These are phyloP conservation scores for Camponotus fellah DNA, from an alignment of 2,888 invertebrate genomes.

Conservation along the genomic window DNA sequence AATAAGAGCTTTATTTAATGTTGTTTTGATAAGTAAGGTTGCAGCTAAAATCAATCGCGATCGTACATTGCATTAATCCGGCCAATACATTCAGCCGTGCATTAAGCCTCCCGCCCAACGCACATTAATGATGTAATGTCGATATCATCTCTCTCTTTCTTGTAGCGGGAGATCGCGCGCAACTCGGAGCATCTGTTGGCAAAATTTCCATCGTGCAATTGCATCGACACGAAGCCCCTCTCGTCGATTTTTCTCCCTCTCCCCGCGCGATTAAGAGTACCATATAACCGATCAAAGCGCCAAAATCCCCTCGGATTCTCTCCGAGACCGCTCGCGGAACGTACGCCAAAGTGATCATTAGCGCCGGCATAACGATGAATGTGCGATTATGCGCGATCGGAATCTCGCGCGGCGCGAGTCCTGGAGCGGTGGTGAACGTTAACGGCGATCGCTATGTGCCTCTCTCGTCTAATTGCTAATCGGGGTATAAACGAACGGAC, in stretches of 20 bases:
- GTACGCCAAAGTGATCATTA: slow-evolving; percentile 51
- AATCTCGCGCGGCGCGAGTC: slow-evolving; percentile 64
- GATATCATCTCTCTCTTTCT: neutral
- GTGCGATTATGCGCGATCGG: slow-evolving; percentile 57
- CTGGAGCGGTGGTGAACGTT: slow-evolving; percentile 19
- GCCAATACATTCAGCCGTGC: slow-evolving; percentile 4
- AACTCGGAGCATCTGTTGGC: neutral
- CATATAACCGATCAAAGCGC: slow-evolving; percentile 22
- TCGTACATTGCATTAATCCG: slow-evolving; percentile 29
- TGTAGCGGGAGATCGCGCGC: neutral
- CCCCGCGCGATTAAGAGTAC: slow-evolving; percentile 14
- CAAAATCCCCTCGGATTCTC: slow-evolving; percentile 58
- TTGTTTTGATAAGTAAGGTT: neutral
- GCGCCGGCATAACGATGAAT: slow-evolving; percentile 55
- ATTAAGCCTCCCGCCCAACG: neutral
- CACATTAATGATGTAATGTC: slow-evolving; percentile 11
- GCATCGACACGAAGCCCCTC: neutral
- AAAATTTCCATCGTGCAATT: slow-evolving; percentile 31
- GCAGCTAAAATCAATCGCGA: slow-evolving; percentile 4
- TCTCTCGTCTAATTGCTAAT: slow-evolving; percentile 47
- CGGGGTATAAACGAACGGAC: slow-evolving; percentile 33
- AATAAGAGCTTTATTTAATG: neutral
- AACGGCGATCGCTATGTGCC: slow-evolving; percentile 30
- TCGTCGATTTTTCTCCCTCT: slow-evolving; percentile 10
- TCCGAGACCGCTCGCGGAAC: slow-evolving; percentile 40